Percentiles rank a stretch among this genome's conserved stretches.
Conservation (phyloP, 1,140 invertebrate species). For the Drosophila mayri region DNA sequence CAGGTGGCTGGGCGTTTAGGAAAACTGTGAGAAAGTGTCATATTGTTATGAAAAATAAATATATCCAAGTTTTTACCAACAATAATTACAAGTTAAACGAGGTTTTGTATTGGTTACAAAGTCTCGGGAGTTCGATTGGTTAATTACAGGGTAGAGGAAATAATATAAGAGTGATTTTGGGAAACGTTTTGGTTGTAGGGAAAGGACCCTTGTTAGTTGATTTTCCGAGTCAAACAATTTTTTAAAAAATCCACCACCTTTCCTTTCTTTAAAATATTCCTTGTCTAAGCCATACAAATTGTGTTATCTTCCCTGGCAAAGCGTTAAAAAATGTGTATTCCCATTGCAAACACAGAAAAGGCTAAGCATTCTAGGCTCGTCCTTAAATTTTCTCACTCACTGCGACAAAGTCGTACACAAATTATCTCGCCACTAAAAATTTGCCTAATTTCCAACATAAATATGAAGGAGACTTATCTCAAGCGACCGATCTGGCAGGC, state of each 20-base stretch:
- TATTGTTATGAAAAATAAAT: slow-evolving; percentile 67
- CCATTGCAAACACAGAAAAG: slow-evolving; percentile 11
- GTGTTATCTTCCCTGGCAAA: slow-evolving; percentile 26
- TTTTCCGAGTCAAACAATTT: neutral
- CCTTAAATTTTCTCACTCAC: slow-evolving; percentile 75
- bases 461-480: slow-evolving; percentile 70
- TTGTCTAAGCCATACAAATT: neutral
- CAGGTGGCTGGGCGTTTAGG: neutral
- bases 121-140: neutral
- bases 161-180: neutral
- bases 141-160: slow-evolving; percentile 3
- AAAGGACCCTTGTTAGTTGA: neutral
- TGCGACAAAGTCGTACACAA: slow-evolving; percentile 83
- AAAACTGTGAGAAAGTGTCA: slow-evolving; percentile 77
- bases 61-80: slow-evolving; percentile 16
- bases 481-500: slow-evolving; percentile 63
- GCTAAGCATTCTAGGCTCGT: slow-evolving; percentile 19
- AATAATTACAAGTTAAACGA: slow-evolving; percentile 43
- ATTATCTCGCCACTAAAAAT: slow-evolving; percentile 84
- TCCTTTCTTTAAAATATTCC: neutral
- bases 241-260: neutral
- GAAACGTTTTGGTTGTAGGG: neutral
- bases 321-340: slow-evolving; percentile 28
- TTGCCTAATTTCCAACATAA: slow-evolving; percentile 83
- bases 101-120: slow-evolving; percentile 15